Conservation (phyloP, 2,888 invertebrate genomes). For the Pharmacophagus antenor region DNA sequence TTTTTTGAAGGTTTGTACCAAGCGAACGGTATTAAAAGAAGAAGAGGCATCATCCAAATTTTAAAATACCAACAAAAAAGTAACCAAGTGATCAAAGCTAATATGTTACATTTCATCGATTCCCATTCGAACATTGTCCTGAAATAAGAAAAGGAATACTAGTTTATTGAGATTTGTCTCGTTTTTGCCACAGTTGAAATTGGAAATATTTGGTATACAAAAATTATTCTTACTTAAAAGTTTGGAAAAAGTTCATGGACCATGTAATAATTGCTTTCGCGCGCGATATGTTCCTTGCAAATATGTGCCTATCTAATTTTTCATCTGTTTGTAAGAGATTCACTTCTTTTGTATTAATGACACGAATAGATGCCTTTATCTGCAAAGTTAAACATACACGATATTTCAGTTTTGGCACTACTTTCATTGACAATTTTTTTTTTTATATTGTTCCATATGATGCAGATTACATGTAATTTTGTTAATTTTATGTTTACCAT, state of each 20-base stretch:
- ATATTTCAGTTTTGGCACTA: too few species aligned
- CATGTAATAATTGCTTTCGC: conserved; percentile 90
- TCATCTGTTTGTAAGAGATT: conserved; percentile 93
- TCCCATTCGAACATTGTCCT: conserved; percentile 98
- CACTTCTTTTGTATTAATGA: conserved; percentile 94
- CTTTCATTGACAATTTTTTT: too few species aligned
- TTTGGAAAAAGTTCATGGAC: conserved; percentile 89
- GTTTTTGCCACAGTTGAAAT: not conserved
- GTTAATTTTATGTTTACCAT: not conserved
- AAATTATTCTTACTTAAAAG: conserved; percentile 86
- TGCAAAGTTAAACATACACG: too few species aligned
- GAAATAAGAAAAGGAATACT: conserved; percentile 32
- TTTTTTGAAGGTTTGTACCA: conserved; percentile 50
- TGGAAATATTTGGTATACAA: not conserved
- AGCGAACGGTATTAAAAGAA: conserved; percentile 90
- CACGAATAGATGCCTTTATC: conserved; percentile 88
- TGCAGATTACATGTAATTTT: not conserved
- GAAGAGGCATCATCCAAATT: conserved; percentile 94
- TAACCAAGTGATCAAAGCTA: conserved; percentile 90
- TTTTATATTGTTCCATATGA: too few species aligned
- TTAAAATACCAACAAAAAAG: conserved; percentile 94
- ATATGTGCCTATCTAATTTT: conserved; percentile 94
- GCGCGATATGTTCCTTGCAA: conserved; percentile 93
- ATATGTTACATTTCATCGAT: conserved; percentile 88
- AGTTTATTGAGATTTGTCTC: not conserved